A percentile compares a stretch with the other conserved stretches of the same genome.
These are phyloP conservation scores for Agrenia bidenticulata DNA, from an alignment of 2,888 invertebrate genomes.

Conservation along the genomic window DNA sequence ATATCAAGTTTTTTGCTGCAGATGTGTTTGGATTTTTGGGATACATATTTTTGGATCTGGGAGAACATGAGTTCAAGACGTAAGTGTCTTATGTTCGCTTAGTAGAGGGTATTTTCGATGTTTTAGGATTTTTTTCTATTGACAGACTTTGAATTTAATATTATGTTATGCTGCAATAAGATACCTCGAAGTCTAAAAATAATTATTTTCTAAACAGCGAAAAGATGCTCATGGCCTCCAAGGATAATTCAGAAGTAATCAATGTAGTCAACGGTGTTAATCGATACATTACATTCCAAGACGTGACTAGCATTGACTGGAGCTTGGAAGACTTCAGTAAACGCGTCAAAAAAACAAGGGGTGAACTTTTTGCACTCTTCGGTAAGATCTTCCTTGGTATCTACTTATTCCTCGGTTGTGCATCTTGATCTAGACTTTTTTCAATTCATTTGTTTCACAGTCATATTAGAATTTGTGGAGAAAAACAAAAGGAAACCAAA, in stretches of 20 bases:
- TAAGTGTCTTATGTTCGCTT: slow-evolving; percentile 57
- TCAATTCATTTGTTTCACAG: slow-evolving; percentile 56
- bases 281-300: slow-evolving; percentile 68
- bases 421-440: slow-evolving; percentile 21
- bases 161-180: no score
- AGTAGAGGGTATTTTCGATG: no score
- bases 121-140: no score
- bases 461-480: slow-evolving; percentile 74
- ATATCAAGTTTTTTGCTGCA: slow-evolving; percentile 81
- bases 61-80: slow-evolving; percentile 77
- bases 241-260: slow-evolving; percentile 46
- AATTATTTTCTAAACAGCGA: no score
- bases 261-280: slow-evolving; percentile 54
- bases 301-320: slow-evolving; percentile 68
- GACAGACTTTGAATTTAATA: no score
- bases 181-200: no score
- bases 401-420: no score
- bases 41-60: slow-evolving; percentile 85
- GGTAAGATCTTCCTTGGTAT: no score
- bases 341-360: slow-evolving; percentile 68
- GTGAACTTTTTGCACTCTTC: slow-evolving; percentile 53
- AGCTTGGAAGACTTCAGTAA: slow-evolving; percentile 63
- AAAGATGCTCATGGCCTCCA: no score
- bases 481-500: slow-evolving; percentile 70
- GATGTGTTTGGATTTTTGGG: slow-evolving; percentile 94